phyloP scores from a whole-genome alignment of 2,888 invertebrate species.

The Chymomyza fuscimana region DNA sequence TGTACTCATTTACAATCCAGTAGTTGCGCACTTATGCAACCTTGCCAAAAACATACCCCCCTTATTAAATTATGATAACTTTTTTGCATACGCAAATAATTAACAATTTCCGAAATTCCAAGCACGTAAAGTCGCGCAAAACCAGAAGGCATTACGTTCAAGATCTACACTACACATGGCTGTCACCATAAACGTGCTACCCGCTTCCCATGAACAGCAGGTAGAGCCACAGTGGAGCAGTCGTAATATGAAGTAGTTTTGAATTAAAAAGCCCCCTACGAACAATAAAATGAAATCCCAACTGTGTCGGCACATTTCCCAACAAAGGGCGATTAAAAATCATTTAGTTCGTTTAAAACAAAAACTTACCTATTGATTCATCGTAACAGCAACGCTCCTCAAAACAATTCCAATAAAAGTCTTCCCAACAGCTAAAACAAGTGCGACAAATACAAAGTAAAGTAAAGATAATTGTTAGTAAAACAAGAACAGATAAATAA shows the following conservation, averaged over 20 bases:
- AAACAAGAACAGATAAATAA: conserved; percentile 16
- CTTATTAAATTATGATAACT: not conserved
- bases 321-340: not conserved
- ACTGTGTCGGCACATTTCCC: not conserved
- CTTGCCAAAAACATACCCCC: not conserved
- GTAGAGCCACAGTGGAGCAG: too few species aligned
- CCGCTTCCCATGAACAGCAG: not conserved
- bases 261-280: not conserved
- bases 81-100: not conserved
- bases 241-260: too few species aligned
- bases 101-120: conserved; percentile 37
- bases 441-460: conserved; percentile 8
- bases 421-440: conserved; percentile 83
- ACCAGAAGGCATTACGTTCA: conserved; percentile 36
- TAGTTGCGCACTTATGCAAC: not conserved
- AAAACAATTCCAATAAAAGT: conserved; percentile 87
- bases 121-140: conserved; percentile 53
- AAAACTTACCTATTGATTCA: conserved; percentile 83
- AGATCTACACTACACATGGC: conserved; percentile 48
- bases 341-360: not conserved
- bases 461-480: conserved; percentile 40
- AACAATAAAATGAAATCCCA: not conserved
- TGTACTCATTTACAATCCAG: not conserved
- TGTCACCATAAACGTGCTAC: not conserved
- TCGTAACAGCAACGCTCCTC: conserved; percentile 88